phyloP scores from a whole-genome alignment of 2,113 vertebrate species.

The Microtus oregoni region DNA sequence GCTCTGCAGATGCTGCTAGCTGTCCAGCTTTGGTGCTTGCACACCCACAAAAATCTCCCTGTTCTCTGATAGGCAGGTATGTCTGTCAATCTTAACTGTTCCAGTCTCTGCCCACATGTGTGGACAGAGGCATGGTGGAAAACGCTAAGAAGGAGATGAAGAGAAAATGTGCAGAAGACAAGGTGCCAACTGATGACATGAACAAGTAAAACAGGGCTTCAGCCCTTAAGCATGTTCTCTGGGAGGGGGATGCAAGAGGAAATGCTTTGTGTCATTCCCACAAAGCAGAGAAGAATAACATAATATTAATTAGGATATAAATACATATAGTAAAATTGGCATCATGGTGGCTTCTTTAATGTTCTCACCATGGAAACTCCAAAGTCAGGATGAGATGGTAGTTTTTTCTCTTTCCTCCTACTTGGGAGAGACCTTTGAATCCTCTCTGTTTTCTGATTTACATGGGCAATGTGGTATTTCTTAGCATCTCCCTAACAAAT shows the following conservation, averaged over 20 bases:
- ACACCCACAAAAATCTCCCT: too few relatives aligned
- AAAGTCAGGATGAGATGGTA: fast-evolving
- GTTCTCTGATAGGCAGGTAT: not conserved
- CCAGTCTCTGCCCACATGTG: not conserved
- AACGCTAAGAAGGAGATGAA: not conserved
- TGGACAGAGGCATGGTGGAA: not conserved
- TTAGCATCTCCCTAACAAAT: not conserved
- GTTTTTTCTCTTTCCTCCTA: not conserved
- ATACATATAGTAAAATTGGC: constrained; percentile 79
- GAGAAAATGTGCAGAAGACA: constrained; percentile 24
- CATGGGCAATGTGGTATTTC: not conserved
- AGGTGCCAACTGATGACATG: constrained; percentile 73
- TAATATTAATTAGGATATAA: constrained; percentile 85
- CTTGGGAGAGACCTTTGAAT: not conserved
- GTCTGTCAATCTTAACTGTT: not conserved
- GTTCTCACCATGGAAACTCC: constrained; percentile 72
- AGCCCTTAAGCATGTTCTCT: constrained; percentile 75
- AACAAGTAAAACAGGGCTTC: constrained; percentile 68
- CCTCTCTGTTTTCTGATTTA: not conserved
- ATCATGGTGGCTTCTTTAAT: constrained; percentile 71
- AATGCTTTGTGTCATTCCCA: constrained; percentile 79
- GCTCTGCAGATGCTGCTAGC: not conserved
- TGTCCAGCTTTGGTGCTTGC: not conserved
- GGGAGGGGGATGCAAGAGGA: constrained; percentile 60
- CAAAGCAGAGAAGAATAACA: constrained; percentile 82